Conservation (phyloP, 2,888 invertebrate species). For the Ormia ochracea region DNA sequence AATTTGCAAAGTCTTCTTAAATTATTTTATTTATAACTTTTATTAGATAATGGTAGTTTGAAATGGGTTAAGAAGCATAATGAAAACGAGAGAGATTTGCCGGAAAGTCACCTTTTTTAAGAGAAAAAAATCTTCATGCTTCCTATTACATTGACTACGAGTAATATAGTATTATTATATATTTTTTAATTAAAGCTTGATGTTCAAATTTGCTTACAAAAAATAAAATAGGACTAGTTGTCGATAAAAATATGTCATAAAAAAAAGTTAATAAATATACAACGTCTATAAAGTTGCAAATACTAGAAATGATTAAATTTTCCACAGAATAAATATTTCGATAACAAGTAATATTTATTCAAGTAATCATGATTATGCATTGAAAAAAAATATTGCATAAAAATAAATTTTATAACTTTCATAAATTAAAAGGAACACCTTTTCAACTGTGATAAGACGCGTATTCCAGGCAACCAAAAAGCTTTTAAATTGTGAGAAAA, state of each 20-base stretch:
- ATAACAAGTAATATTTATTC: neutral
- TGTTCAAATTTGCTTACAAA: slow-evolving; percentile 41
- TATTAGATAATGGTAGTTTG: too few relatives aligned
- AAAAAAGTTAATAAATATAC: slow-evolving; percentile 8
- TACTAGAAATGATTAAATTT: neutral
- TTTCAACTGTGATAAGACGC: too few relatives aligned
- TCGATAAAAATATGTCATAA: slow-evolving; percentile 11
- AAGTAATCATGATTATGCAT: neutral
- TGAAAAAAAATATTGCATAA: slow-evolving; percentile 4
- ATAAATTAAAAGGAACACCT: neutral
- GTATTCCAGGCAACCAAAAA: neutral
- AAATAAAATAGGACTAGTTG: slow-evolving; percentile 7
- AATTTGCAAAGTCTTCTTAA: too few relatives aligned
- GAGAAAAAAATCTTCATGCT: slow-evolving; percentile 31
- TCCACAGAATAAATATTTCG: slow-evolving; percentile 9
- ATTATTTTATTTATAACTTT: too few relatives aligned
- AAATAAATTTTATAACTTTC: neutral
- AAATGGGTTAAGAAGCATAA: slow-evolving; percentile 25
- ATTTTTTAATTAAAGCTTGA: slow-evolving; percentile 54
- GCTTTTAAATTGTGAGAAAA: neutral
- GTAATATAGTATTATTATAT: neutral
- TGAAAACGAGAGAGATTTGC: neutral
- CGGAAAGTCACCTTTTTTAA: slow-evolving; percentile 24
- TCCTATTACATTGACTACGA: neutral
- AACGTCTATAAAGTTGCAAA: neutral